These are phyloP conservation scores for Alectura lathami DNA, from an alignment of 2,113 vertebrate genomes.

Conservation along the genomic window DNA sequence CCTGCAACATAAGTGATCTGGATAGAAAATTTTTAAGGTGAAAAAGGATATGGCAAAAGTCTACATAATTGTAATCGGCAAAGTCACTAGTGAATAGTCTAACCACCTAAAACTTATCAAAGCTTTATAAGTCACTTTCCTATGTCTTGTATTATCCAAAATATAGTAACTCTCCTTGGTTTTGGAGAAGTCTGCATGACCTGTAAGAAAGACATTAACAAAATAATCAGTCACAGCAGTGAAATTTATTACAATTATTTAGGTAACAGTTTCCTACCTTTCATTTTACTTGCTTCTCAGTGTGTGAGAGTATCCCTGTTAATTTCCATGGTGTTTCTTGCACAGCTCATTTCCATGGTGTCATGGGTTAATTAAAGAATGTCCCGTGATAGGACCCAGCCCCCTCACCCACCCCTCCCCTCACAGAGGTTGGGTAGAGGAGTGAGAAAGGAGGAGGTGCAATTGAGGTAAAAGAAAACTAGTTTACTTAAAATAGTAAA, in stretches of 20 bases:
- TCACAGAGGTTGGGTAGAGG: too few species aligned
- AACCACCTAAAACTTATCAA: not conserved
- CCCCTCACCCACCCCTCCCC: too few species aligned
- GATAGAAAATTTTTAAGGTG: not conserved
- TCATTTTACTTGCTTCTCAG: not conserved
- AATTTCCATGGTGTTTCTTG: not conserved
- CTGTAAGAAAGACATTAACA: not conserved
- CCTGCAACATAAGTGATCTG: not conserved
- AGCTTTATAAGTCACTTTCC: not conserved
- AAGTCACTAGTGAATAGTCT: not conserved
- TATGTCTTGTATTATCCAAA: not conserved
- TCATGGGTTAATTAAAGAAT: too few species aligned
- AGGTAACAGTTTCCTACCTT: not conserved
- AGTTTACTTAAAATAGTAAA: too few species aligned
- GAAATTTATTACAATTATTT: not conserved
- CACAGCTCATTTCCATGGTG: not conserved
- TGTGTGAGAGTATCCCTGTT: not conserved
- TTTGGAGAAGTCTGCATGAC: not conserved
- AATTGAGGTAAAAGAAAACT: too few species aligned
- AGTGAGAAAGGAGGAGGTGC: too few species aligned
- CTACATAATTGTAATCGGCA: accelerated
- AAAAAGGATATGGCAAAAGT: not conserved
- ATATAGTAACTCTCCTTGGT: not conserved
- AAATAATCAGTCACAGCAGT: not conserved
- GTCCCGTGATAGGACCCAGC: too few species aligned